phyloP scores from a whole-genome alignment of 2,888 invertebrate species.

The Tinea trinotella region DNA sequence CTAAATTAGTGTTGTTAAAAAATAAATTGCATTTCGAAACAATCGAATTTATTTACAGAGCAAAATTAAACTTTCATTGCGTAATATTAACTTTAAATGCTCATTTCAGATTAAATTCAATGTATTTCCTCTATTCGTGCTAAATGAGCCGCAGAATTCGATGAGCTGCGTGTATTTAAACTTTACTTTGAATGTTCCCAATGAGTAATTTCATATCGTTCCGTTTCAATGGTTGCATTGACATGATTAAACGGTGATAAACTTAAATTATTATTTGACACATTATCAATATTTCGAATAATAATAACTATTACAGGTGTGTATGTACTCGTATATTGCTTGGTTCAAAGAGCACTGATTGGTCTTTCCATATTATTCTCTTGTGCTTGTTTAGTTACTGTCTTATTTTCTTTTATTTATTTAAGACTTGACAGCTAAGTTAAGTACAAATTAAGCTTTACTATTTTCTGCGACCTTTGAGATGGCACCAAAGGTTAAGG shows the following conservation, averaged over 20 bases:
- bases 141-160: constrained; percentile 15
- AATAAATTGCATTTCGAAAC: constrained; percentile 1
- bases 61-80: background rate
- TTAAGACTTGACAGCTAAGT: too few relatives aligned
- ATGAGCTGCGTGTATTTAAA: constrained; percentile 16
- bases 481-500: too few relatives aligned
- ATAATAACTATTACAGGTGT: too few relatives aligned
- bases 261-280: background rate
- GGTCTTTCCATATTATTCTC: too few relatives aligned
- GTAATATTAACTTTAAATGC: constrained; percentile 4
- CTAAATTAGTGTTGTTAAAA: constrained; percentile 3
- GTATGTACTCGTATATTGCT: too few relatives aligned
- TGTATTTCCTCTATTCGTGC: constrained; percentile 9
- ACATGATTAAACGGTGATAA: constrained; percentile 7
- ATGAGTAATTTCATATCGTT: constrained; percentile 10
- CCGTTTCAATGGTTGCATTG: constrained; percentile 7
- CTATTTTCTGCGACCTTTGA: too few relatives aligned
- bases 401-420: too few relatives aligned
- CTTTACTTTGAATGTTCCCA: constrained; percentile 15
- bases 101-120: constrained; percentile 9
- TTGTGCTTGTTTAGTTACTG: too few relatives aligned
- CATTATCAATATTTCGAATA: background rate
- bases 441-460: too few relatives aligned
- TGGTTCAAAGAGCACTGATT: too few relatives aligned
- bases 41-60: background rate